phyloP scores from a whole-genome alignment of 2,888 invertebrate species.

The Aspidiotus destructor region DNA sequence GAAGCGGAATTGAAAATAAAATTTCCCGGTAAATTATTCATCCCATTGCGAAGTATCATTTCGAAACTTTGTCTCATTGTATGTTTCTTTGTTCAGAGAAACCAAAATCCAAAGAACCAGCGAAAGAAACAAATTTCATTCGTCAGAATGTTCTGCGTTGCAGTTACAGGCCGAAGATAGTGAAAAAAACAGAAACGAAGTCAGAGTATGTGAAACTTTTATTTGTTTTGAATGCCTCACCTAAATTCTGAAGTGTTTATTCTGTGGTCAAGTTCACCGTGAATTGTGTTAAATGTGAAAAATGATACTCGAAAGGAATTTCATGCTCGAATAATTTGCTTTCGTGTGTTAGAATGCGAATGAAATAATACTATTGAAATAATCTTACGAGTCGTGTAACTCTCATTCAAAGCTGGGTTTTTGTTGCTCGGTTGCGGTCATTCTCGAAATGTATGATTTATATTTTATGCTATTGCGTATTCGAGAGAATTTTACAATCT shows the following conservation, averaged over 20 bases:
- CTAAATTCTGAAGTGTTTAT: neutral
- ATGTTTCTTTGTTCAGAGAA: neutral
- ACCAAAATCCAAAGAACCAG: constrained; percentile 21
- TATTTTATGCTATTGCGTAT: too few relatives aligned
- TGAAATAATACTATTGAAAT: too few relatives aligned
- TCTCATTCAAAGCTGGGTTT: too few relatives aligned
- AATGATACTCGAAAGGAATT: too few relatives aligned
- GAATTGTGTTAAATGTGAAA: too few relatives aligned
- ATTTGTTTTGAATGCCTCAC: neutral
- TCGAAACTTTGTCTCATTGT: neutral
- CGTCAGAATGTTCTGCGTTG: constrained; percentile 29
- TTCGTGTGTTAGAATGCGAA: too few relatives aligned
- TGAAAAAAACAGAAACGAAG: constrained; percentile 21
- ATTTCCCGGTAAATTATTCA: constrained; percentile 7
- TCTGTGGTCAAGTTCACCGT: too few relatives aligned
- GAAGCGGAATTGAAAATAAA: constrained; percentile 7
- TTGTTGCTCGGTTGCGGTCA: too few relatives aligned
- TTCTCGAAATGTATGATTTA: too few relatives aligned
- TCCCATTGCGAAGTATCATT: neutral
- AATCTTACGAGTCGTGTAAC: too few relatives aligned
- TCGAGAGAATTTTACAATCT: too few relatives aligned
- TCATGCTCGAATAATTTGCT: too few relatives aligned
- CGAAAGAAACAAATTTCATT: constrained; percentile 26
- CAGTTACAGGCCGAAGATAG: constrained; percentile 16
- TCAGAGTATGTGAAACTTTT: constrained; percentile 10